A percentile compares a stretch with the other conserved stretches of the same genome.
These are phyloP conservation scores for Platycheirus rosarum DNA, from an alignment of 2,888 invertebrate species.

Conservation along the genomic window DNA sequence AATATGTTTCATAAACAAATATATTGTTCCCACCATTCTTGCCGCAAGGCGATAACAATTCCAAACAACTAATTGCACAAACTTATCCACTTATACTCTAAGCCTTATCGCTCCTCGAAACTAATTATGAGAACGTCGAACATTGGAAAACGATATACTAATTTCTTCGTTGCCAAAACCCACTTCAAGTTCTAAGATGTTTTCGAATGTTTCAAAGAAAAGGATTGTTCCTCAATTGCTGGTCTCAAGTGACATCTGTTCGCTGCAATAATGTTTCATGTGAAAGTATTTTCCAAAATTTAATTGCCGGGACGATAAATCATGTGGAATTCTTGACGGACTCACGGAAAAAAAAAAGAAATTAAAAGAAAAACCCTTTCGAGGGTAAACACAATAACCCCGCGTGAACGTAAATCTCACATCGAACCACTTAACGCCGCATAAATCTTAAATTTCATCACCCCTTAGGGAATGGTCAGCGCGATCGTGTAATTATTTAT, in stretches of 20 bases:
- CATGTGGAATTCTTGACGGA: conserved; percentile 27
- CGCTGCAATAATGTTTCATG: conserved; percentile 22
- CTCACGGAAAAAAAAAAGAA: conserved; percentile 12
- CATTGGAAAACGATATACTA: no score
- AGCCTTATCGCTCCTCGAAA: no score
- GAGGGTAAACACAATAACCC: conserved; percentile 4
- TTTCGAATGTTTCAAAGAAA: neutral
- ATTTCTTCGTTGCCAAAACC: no score
- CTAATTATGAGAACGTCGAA: no score
- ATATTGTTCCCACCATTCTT: no score
- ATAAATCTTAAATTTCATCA: conserved; percentile 64
- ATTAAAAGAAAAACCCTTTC: conserved; percentile 20
- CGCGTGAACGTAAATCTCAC: conserved; percentile 49
- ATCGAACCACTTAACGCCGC: conserved; percentile 37
- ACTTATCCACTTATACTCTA: no score
- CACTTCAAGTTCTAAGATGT: no score
- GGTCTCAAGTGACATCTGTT: conserved; percentile 2
- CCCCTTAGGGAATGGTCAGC: conserved; percentile 62
- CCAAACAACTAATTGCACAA: no score
- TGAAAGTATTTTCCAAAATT: conserved; percentile 31
- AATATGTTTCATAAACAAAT: no score
- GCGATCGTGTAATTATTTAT: conserved; percentile 60
- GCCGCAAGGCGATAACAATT: no score
- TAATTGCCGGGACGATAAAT: conserved; percentile 52
- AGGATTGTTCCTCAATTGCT: neutral